phyloP scores from a whole-genome alignment of 2,797 vertebrate genomes.

The Pyrocephalus nanus region DNA sequence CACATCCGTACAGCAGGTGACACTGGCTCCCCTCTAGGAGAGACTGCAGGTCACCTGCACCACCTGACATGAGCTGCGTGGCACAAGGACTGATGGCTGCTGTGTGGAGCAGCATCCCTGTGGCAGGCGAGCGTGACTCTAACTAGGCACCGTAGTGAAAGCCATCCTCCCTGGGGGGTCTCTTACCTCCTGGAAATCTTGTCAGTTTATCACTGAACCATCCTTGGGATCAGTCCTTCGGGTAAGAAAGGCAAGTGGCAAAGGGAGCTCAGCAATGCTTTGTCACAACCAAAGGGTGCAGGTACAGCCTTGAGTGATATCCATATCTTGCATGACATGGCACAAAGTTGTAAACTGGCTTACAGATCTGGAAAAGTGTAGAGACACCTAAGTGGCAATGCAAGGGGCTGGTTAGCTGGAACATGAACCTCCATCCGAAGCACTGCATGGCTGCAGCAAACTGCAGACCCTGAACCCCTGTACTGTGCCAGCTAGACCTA shows the following conservation, averaged over 20 bases:
- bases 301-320: neutral
- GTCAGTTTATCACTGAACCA: rapidly evolving
- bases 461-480: neutral
- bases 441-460: neutral
- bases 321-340: rapidly evolving
- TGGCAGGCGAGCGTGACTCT: neutral
- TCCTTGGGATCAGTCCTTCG: neutral
- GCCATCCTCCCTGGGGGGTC: neutral
- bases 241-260: neutral
- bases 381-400: neutral
- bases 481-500: neutral
- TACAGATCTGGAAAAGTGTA: neutral
- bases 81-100: neutral
- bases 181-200: neutral
- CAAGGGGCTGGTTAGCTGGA: neutral
- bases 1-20: neutral
- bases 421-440: neutral
- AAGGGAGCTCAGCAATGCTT: neutral
- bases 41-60: neutral
- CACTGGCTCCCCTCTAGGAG: neutral
- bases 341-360: neutral
- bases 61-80: neutral
- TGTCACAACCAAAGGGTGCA: neutral
- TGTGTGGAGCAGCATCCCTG: neutral
- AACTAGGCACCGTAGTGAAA: rapidly evolving